Evolutionary conservation across 2,797 vertebrate species (phyloP), one percentile per base, ranked within the genome.

Genomic region (Loriculus beryllinus): DNA sequence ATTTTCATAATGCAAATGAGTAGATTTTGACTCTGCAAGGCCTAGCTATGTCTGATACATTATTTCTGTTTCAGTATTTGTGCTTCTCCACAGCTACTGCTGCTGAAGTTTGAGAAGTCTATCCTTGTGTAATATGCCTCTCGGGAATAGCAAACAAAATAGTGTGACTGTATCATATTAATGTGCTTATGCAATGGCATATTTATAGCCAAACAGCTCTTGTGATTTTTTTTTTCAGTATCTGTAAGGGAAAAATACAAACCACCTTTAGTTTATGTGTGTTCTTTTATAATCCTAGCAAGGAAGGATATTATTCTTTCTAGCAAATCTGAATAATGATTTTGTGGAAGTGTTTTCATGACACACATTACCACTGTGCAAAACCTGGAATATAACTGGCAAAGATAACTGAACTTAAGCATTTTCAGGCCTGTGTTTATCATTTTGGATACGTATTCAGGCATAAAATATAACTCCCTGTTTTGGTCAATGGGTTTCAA

Each of bases 61-160:
- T 90, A 74, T 82, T 91, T 72, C 80, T 92, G 63, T 57, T 95
- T 94, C 91, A 87, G 76, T 57, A 69, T 91, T 81, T 83, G 60
- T 76, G 29, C 37, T 78, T 82, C 72, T 90, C 91, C 82, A 74
- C 75, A 57, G 74, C 65, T 82, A 64, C 78, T 91, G 88, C 57
- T 69, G 67, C 82, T 95, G 9, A 90, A 86, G 70, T 91, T 92
- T 91, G 76, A 86, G 82, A 77, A 96, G 70, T 49, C 51, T 92
- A 42, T 70, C 77, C 69, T 87, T 52, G 40, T 83, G 85, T 70
- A 74, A 91, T 92, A 92, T 90, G 63, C 82, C 82, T 88, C 57
- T 88, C 82, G 87, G 74, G 92, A 93, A 86, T 10, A 84, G 77
- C 92, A 95, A 96, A 93, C 90, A 95, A 94, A 94, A 94, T 79